Base-by-base conservation (phyloP, 2,888 invertebrate species). In the Nudaria mundana region DNA sequence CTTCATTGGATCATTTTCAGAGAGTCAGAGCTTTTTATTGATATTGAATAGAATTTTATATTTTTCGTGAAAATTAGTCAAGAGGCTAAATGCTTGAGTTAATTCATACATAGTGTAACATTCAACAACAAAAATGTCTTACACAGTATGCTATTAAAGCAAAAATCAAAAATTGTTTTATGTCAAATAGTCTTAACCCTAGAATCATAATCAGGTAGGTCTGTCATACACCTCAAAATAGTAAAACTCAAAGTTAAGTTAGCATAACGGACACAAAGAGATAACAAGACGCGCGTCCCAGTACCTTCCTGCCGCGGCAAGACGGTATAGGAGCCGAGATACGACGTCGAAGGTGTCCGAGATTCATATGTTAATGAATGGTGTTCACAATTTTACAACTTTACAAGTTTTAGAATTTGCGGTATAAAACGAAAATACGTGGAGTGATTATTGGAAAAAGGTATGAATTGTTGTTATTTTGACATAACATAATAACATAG, bases 1-100 rank as follows among this genome's bases (percentile, higher is more conserved):
- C 54, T 65, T 74, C 69, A 77, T 79, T 80, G 84, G 82, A 85
- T 84, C 84, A n/a, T 80, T 66, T 68, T 83, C 76, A 64, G 68
- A 73, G 71, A 78, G 79, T 82, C 77, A 76, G 70, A 61, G 53
- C 53, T 52, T 58, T 60, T 50, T 30, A 58, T 56, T 61, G 44
- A 65, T 64, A 59, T 56, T 61, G 44, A 66, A 64, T 60, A 62
- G 52, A 60, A 63, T 55, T 63, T 56, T 38, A 53, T 67, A 49
- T 56, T 48, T 45, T 54, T 59, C 56, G 23, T 62, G 66, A 62
- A 66, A 65, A 64, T 57, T 66, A 61, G 58, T 73, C 62, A 57
- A n/a, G n/a, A 44, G 29, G 29, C 41, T 50, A 56, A 55, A 49
- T 44, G 62, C 58, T 48, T 44, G 18, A 32, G 35, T 40, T 50